Percentiles rank a stretch among this genome's conserved stretches.
These are phyloP conservation scores for Lottia gigantea DNA, from an alignment of 2,888 invertebrate genomes.

Conservation along the genomic window DNA sequence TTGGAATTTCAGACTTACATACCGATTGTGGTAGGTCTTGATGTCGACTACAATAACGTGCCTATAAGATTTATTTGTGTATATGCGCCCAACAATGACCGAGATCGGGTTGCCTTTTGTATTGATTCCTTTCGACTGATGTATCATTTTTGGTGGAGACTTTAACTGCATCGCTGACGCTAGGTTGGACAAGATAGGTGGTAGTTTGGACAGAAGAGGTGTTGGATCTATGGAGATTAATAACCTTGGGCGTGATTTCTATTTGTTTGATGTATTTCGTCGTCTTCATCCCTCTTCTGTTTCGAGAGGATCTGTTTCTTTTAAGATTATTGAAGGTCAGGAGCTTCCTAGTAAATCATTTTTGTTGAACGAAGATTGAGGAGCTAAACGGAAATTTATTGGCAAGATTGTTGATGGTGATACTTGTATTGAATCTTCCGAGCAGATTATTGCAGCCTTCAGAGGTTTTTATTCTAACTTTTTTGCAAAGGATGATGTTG, in stretches of 20 bases:
- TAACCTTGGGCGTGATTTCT: conserved; percentile 19
- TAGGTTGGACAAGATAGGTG: conserved; percentile 25
- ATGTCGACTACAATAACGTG: neutral
- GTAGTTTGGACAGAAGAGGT: conserved; percentile 17
- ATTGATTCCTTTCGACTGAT: conserved; percentile 17
- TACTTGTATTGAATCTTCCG: conserved; percentile 3
- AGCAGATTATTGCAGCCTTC: conserved; percentile 10
- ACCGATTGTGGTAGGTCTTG: conserved; percentile 9
- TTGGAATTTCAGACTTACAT: no score
- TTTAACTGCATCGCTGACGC: conserved; percentile 28
- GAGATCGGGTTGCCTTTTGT: conserved; percentile 23
- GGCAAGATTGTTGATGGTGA: neutral
- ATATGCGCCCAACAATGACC: conserved; percentile 19
- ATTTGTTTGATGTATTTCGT: conserved; percentile 23
- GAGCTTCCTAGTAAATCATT: conserved; percentile 17
- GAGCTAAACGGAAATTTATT: no score
- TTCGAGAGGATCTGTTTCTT: neutral
- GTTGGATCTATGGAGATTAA: conserved; percentile 21
- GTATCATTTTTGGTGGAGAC: conserved; percentile 25
- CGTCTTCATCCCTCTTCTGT: conserved; percentile 15
- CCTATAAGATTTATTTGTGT: conserved; percentile 16
- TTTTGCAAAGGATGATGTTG: conserved; percentile 17
- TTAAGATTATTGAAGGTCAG: neutral
- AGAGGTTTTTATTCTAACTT: conserved; percentile 12
- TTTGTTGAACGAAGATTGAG: no score